Percentiles rank a stretch among this genome's conserved stretches.
These are phyloP conservation scores for Trichechus manatus DNA, from an alignment of 2,113 vertebrate genomes.

Conservation along the genomic window DNA sequence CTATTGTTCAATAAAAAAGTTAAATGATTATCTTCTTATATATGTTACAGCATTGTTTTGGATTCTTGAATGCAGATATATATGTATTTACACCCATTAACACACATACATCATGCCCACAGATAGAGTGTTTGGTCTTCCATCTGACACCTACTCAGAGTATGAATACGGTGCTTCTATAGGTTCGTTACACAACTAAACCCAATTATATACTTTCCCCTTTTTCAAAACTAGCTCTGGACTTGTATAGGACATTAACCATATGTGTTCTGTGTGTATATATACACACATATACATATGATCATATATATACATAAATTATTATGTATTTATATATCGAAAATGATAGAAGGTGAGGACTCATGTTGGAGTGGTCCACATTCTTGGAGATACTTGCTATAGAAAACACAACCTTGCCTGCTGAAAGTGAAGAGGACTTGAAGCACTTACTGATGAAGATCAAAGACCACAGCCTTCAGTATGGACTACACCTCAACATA, in stretches of 20 bases:
- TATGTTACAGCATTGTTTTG: not conserved
- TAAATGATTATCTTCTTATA: constrained; percentile 3
- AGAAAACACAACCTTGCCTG: not conserved
- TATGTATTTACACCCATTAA: no score
- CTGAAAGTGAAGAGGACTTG: no score
- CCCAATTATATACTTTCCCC: not conserved
- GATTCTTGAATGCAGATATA: not conserved
- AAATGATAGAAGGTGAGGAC: not conserved
- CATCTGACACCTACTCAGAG: not conserved
- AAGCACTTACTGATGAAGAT: no score
- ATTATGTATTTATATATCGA: not conserved
- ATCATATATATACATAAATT: not conserved
- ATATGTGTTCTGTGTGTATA: not conserved
- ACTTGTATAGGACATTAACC: not conserved
- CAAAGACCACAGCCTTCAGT: no score
- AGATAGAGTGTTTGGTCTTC: not conserved
- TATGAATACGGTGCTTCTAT: not conserved
- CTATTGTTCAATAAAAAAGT: not conserved
- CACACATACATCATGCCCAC: not conserved
- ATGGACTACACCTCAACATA: no score
- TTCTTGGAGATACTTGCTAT: not conserved
- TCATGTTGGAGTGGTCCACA: not conserved
- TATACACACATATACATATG: not conserved
- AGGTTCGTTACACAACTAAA: not conserved
- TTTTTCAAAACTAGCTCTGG: not conserved